Conservation (phyloP, 2,113 vertebrate genomes). For the Vireo altiloquus region DNA sequence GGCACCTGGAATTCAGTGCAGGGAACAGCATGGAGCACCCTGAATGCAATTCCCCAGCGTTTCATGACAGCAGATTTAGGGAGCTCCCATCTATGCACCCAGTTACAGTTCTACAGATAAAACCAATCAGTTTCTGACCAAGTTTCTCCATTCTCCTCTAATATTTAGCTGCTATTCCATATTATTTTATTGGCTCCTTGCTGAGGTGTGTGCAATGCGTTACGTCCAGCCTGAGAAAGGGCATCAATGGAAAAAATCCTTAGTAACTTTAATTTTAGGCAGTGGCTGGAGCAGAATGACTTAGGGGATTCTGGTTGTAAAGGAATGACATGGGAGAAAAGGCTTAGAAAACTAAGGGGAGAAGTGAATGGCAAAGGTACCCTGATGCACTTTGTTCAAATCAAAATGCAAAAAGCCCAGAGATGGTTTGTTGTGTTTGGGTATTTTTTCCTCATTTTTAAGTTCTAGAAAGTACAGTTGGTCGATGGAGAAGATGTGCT, state of each 20-base stretch:
- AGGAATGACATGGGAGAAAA: background rate
- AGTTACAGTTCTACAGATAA: background rate
- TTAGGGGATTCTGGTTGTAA: background rate
- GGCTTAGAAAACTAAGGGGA: background rate
- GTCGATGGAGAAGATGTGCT: background rate
- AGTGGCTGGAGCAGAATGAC: background rate
- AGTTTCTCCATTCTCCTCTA: background rate
- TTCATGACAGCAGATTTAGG: background rate
- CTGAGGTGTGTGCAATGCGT: background rate
- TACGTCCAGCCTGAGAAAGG: background rate
- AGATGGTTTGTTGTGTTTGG: background rate
- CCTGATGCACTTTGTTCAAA: background rate
- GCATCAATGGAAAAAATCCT: background rate
- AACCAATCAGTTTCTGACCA: background rate
- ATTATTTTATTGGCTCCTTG: background rate
- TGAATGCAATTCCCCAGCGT: background rate
- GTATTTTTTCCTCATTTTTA: background rate
- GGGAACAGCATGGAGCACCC: background rate
- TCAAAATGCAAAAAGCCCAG: background rate
- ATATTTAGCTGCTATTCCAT: background rate
- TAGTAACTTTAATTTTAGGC: background rate
- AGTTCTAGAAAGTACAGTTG: background rate
- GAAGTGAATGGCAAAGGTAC: background rate
- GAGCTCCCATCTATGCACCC: background rate
- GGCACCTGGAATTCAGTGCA: background rate